These are phyloP conservation scores for Muricea muricata DNA, from an alignment of 92 coral and sea anemone genomes.

Conservation along the genomic window DNA sequence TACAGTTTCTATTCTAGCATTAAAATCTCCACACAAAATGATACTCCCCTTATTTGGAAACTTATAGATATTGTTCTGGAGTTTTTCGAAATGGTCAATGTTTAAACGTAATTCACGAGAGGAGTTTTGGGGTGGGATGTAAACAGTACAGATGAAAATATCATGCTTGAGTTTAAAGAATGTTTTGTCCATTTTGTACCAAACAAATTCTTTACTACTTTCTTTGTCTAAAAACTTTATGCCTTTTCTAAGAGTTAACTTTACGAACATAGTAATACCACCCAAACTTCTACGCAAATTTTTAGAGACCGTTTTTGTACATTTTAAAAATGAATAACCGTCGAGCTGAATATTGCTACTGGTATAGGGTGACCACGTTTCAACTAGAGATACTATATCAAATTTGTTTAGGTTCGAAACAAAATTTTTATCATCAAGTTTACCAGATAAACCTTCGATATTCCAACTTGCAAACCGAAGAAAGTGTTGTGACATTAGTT, in stretches of 20 bases:
- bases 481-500: slow-evolving; percentile 6
- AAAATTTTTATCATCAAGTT: slow-evolving; percentile 21
- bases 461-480: slow-evolving; percentile 44
- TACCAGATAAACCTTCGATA: slow-evolving; percentile 39
- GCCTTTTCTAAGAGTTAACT: slow-evolving; percentile 27
- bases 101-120: background rate
- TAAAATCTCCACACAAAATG: too few relatives aligned
- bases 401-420: slow-evolving; percentile 15
- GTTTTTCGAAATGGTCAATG: background rate
- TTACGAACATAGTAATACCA: slow-evolving; percentile 41
- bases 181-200: slow-evolving; percentile 35
- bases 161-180: slow-evolving; percentile 20
- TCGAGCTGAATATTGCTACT: slow-evolving; percentile 10
- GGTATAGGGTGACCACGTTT: slow-evolving; percentile 37
- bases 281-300: slow-evolving; percentile 44
- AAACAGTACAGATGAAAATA: slow-evolving; percentile 28
- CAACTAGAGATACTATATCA: slow-evolving; percentile 34
- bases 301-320: background rate
- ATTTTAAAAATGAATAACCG: slow-evolving; percentile 51
- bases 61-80: background rate
- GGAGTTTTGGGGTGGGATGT: background rate
- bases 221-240: background rate
- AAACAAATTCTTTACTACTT: slow-evolving; percentile 43
- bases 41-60: background rate
- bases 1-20: too few relatives aligned